Evolutionary conservation across 2,113 vertebrate genomes (phyloP).

Genomic region (Zosterops pallidus): DNA sequence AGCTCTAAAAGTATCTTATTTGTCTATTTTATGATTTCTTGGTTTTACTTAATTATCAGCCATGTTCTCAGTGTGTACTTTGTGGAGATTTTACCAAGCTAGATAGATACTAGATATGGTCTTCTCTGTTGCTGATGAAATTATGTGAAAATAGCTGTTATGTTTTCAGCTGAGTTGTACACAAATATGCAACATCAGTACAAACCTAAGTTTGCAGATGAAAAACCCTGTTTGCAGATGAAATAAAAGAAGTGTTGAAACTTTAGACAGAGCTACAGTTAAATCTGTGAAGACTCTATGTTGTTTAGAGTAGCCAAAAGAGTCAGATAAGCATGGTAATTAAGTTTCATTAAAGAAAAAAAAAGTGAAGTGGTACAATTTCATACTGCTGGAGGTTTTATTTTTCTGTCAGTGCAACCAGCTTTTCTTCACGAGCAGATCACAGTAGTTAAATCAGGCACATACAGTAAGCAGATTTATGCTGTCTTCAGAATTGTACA

Average conservation of each 20-base stretch:
- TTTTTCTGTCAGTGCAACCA: neutral
- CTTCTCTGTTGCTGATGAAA: neutral
- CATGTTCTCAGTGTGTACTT: neutral
- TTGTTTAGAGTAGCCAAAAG: neutral
- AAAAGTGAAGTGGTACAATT: neutral
- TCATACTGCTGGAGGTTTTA: neutral
- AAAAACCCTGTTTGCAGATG: neutral
- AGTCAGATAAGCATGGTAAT: neutral
- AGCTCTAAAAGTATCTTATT: neutral
- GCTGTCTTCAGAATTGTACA: constrained; percentile 40
- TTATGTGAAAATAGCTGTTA: neutral
- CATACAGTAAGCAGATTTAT: constrained; percentile 38
- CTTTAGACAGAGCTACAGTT: neutral
- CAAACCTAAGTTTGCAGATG: neutral
- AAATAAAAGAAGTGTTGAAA: neutral
- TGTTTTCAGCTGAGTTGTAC: neutral
- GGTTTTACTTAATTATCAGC: neutral
- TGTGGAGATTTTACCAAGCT: neutral
- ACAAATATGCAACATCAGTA: neutral
- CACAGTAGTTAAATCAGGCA: constrained; percentile 26
- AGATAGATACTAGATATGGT: neutral
- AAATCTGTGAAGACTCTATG: neutral
- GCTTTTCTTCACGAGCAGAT: neutral
- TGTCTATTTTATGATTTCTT: neutral
- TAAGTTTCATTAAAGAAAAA: neutral